Base-by-base conservation (phyloP, 2,888 invertebrate species). In the Protophormia terraenovae region DNA sequence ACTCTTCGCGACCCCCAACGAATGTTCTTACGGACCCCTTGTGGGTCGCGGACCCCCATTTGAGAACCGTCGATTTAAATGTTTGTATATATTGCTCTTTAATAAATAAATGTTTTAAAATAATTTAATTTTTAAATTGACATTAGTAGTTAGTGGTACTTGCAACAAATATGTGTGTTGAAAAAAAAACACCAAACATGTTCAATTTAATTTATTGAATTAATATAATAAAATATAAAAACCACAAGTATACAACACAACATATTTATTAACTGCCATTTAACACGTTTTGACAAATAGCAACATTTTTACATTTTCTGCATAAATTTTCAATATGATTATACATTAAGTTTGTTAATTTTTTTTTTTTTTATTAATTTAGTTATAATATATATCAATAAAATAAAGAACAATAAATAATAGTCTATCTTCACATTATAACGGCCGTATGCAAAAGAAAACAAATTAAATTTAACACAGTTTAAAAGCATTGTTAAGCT, bases 191-290 rank as follows among this genome's bases (percentile, higher is more conserved):
- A 47, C 10, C 50, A 35, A 45, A 35, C 58, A 67, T 64, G 64
- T 64, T 32, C 71, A 53, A 75, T 62, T 75, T 53, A 83, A 80
- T 80, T 80, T 78, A 83, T 87, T 85, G 80, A 87, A 87, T 87
- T 85, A 81, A 87, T 81, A 80, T 76, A 86, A 87, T 86, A 76
- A 83, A 83, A 83, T 85, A 85, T 81, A 71, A 85, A n/a, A 86
- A 83, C 85, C 86, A 73, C 86, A 87, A 81, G 71, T 71, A 53
- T 22, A 60, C 67, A 67, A 69, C 62, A 71, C 41, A 50, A 10
- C 29, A 53, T 79, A 75, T 79, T n/a, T n/a, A n/a, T n/a, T 84
- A 83, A 83, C 79, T 83, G 83, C 78, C 69, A 83, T 83, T 79
- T 78, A 79, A 84, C 75, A 84, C 73, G 73, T 73, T 84, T 45